Evolutionary conservation across 2,113 vertebrate genomes (phyloP).

Genomic region (Rhabdornis inornatus): DNA sequence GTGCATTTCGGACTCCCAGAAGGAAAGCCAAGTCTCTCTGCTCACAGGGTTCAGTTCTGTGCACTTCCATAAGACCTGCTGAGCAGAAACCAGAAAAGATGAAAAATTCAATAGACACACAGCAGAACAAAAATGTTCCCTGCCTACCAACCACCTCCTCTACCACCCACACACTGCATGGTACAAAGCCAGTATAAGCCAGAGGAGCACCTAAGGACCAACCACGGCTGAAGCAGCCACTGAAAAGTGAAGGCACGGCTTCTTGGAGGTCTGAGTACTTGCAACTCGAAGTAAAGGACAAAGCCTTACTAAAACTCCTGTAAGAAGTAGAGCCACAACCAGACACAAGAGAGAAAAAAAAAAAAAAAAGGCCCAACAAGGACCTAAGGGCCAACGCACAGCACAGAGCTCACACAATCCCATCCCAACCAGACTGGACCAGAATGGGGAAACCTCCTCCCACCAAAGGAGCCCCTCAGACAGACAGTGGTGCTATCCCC

Average conservation of each 20-base stretch:
- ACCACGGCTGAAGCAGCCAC: background rate
- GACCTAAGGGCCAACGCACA: accelerated
- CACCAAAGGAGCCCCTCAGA: accelerated
- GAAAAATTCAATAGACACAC: background rate
- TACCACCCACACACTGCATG: accelerated
- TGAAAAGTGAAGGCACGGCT: background rate
- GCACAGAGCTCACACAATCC: background rate
- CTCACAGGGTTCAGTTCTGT: background rate
- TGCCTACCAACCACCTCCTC: accelerated
- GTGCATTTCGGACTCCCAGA: background rate
- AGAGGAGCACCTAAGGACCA: background rate
- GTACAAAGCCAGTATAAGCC: background rate
- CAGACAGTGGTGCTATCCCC: background rate
- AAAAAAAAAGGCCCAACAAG: background rate
- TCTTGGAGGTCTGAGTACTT: background rate
- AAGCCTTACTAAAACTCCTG: background rate
- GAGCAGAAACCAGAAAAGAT: background rate
- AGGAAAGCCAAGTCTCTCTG: background rate
- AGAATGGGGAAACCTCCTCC: background rate
- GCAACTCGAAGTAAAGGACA: background rate
- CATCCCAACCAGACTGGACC: background rate
- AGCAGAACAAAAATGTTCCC: background rate
- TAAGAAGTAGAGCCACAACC: background rate
- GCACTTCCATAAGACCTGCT: background rate
- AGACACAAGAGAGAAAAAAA: background rate